Conservation (phyloP, 2,888 invertebrate genomes). For the Ochropacha duplaris region DNA sequence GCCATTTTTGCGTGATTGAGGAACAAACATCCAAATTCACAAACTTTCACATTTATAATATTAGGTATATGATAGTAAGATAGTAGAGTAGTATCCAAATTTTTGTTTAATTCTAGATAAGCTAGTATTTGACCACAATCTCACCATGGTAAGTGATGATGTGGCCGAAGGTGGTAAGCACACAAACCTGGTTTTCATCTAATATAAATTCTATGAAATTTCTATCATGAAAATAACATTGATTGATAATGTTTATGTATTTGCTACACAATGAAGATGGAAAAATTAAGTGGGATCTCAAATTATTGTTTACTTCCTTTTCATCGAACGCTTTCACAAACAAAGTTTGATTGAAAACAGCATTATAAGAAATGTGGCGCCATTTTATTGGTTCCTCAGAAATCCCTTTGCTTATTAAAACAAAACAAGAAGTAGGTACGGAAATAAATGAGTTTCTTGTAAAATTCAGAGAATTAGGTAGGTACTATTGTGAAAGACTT, state of each 20-base stretch:
- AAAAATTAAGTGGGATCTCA: constrained; percentile 1
- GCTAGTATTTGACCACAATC: too few relatives aligned
- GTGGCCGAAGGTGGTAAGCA: too few relatives aligned
- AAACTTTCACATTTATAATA: too few relatives aligned
- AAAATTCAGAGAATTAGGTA: neutral
- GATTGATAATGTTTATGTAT: neutral
- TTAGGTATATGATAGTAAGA: too few relatives aligned
- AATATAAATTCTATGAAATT: neutral
- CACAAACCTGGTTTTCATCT: too few relatives aligned
- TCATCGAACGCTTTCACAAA: constrained; percentile 16
- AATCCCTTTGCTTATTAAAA: constrained; percentile 15
- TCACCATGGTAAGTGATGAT: too few relatives aligned
- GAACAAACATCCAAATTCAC: too few relatives aligned
- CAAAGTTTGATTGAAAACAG: constrained; percentile 19
- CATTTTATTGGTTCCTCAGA: constrained; percentile 14
- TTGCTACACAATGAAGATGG: neutral
- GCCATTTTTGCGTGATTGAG: too few relatives aligned
- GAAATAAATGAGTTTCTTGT: constrained; percentile 7
- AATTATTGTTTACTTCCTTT: constrained; percentile 22
- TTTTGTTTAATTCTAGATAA: too few relatives aligned
- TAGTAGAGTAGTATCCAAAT: too few relatives aligned
- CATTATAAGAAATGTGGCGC: constrained; percentile 19
- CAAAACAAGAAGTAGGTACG: constrained; percentile 8
- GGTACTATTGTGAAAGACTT: neutral
- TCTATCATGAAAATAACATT: neutral